Percentiles rank a stretch among this genome's conserved stretches.
Conservation (phyloP, 2,113 vertebrate species). For the Syrmaticus mikado region DNA sequence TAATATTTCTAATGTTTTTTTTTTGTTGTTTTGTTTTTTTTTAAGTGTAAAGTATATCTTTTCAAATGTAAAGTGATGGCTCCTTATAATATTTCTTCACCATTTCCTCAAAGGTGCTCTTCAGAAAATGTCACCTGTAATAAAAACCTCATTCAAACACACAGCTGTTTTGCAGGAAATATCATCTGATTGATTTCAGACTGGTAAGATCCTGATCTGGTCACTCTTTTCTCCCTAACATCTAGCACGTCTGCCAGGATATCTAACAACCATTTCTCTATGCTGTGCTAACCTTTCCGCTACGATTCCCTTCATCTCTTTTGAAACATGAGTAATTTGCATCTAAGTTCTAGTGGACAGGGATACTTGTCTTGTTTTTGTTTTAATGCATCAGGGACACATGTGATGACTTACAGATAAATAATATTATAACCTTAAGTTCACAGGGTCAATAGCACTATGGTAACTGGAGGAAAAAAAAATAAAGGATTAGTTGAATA, state of each 20-base stretch:
- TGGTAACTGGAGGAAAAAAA: not conserved
- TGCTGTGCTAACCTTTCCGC: not conserved
- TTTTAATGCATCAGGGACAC: not conserved
- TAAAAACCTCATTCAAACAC: not conserved
- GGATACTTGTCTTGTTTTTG: constrained; percentile 22
- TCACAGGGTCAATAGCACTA: not conserved
- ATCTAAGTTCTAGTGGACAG: not conserved
- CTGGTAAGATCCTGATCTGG: not conserved
- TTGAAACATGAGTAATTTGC: not conserved
- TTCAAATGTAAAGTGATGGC: not conserved
- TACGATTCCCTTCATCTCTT: not conserved
- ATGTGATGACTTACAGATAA: not conserved
- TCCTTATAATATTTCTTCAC: not conserved
- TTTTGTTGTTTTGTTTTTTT: not conserved
- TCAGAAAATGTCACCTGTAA: not conserved
- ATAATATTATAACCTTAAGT: not conserved
- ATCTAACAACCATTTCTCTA: not conserved
- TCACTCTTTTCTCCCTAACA: not conserved
- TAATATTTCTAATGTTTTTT: not conserved
- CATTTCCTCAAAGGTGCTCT: not conserved
- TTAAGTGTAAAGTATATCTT: not conserved
- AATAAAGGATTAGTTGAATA: not conserved
- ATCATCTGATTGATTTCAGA: not conserved
- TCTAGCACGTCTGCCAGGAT: not conserved
- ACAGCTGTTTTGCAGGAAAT: not conserved